Evolutionary conservation across 2,797 vertebrate genomes (phyloP).

Genomic region (Poecilia wingei): DNA sequence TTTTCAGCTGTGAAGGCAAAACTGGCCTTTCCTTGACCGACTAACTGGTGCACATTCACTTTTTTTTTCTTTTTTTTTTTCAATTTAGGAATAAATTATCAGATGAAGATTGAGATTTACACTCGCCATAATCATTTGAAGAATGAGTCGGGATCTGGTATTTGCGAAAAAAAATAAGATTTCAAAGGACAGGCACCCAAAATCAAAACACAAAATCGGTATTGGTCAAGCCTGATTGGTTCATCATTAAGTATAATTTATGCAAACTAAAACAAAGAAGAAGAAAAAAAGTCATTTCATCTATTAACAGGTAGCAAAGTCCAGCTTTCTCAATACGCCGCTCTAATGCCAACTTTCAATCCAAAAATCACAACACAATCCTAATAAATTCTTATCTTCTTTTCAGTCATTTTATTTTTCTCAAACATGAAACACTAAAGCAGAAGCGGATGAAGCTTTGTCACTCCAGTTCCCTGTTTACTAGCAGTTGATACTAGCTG

Average conservation of each 20-base stretch:
- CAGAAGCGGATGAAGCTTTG: neutral
- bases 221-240: neutral
- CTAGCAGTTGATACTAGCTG: slow-evolving; percentile 34
- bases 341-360: neutral
- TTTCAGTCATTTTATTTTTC: slow-evolving; percentile 46
- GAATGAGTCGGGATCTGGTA: neutral
- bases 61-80: too few species aligned
- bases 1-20: neutral
- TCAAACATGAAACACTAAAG: slow-evolving; percentile 65
- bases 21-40: neutral
- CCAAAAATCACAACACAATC: slow-evolving; percentile 1
- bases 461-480: slow-evolving; percentile 29
- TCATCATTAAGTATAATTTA: neutral
- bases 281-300: too few species aligned
- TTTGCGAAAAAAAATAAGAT: neutral
- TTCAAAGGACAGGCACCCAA: neutral
- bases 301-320: neutral
- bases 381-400: slow-evolving; percentile 82
- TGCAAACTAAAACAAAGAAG: neutral
- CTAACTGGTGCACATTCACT: neutral
- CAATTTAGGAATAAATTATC: neutral
- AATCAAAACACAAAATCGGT: neutral
- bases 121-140: neutral
- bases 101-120: neutral
- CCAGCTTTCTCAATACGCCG: neutral